A percentile compares a stretch with the other conserved stretches of the same genome.
Conservation (phyloP, 2,888 invertebrate genomes). For the Melipona beecheii region DNA sequence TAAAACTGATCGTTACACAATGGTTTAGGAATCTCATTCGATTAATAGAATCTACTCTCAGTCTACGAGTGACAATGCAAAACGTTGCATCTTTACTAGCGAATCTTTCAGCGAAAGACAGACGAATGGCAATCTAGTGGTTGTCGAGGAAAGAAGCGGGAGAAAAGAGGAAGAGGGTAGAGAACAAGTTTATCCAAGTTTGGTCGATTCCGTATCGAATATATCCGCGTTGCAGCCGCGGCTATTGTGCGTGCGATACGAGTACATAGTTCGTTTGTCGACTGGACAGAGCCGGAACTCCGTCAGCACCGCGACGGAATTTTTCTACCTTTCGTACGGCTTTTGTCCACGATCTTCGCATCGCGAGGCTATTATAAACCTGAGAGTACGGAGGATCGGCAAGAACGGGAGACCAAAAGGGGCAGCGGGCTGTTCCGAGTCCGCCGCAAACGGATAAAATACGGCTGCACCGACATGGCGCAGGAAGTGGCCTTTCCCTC, state of each 20-base stretch:
- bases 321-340: slow-evolving; percentile 69
- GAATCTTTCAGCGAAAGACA: slow-evolving; percentile 57
- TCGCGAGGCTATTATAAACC: slow-evolving; percentile 70
- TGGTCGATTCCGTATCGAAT: slow-evolving; percentile 21
- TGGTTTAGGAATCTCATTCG: too few relatives aligned
- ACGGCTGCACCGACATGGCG: slow-evolving; percentile 54
- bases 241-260: slow-evolving; percentile 58
- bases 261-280: slow-evolving; percentile 35
- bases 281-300: slow-evolving; percentile 69
- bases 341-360: slow-evolving; percentile 72
- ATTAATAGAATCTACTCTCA: background rate
- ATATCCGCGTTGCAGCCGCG: slow-evolving; percentile 35
- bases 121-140: background rate
- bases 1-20: too few relatives aligned
- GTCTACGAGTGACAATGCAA: too few relatives aligned
- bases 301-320: slow-evolving; percentile 71
- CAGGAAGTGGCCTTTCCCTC: slow-evolving; percentile 68
- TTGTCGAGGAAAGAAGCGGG: background rate
- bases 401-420: background rate
- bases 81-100: background rate
- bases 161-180: slow-evolving; percentile 4
- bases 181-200: slow-evolving; percentile 14
- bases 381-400: slow-evolving; percentile 5
- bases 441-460: slow-evolving; percentile 70
- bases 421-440: slow-evolving; percentile 27